phyloP scores from a whole-genome alignment of 2,797 vertebrate species.

The Falco concolor region DNA sequence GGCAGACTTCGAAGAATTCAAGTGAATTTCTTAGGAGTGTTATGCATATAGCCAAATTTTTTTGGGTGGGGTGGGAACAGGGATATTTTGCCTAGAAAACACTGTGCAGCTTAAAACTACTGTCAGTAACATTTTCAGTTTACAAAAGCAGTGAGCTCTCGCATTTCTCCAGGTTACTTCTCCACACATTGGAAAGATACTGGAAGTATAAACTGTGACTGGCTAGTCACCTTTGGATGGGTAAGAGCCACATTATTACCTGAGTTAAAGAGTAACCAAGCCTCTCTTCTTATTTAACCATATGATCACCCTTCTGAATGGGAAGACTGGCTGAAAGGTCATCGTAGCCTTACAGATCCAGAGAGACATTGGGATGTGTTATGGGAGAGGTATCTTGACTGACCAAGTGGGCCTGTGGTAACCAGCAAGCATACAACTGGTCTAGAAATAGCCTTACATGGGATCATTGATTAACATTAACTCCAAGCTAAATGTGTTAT shows the following conservation, averaged over 20 bases:
- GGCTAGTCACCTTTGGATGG: not conserved
- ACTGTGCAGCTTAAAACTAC: not conserved
- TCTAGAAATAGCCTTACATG: not conserved
- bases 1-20: not conserved
- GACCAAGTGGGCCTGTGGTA: not conserved
- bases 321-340: not conserved
- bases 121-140: not conserved
- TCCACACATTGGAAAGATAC: not conserved
- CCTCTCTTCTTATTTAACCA: not conserved
- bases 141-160: not conserved
- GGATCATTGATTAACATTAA: not conserved
- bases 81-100: not conserved
- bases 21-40: not conserved
- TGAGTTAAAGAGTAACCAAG: not conserved
- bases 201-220: not conserved
- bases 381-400: not conserved
- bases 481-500: not conserved
- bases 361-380: rapidly evolving
- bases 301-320: not conserved
- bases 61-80: not conserved
- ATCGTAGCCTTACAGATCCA: not conserved
- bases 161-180: not conserved
- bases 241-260: not conserved
- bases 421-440: not conserved
- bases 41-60: not conserved